phyloP scores from a whole-genome alignment of 2,888 invertebrate species.

The Harmothoe impar region DNA sequence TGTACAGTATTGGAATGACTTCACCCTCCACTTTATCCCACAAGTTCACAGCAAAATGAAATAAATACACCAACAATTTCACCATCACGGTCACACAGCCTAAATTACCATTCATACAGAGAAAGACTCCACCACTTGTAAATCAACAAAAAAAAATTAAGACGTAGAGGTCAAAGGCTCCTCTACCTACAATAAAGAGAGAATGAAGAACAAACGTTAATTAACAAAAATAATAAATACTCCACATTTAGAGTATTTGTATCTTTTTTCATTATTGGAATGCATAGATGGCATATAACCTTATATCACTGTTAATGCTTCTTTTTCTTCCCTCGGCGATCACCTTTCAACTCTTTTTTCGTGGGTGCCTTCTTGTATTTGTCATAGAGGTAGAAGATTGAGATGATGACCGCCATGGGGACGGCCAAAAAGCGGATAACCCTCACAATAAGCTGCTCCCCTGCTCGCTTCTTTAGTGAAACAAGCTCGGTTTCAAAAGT shows the following conservation, averaged over 20 bases:
- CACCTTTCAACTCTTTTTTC: constrained; percentile 42
- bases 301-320: neutral
- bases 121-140: too few relatives aligned
- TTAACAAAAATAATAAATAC: neutral
- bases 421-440: constrained; percentile 67
- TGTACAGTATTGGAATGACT: too few relatives aligned
- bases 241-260: neutral
- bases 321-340: constrained; percentile 65
- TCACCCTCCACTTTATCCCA: too few relatives aligned
- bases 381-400: constrained; percentile 70
- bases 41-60: too few relatives aligned
- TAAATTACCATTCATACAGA: too few relatives aligned
- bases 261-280: constrained; percentile 31
- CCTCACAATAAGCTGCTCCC: constrained; percentile 62
- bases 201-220: too few relatives aligned
- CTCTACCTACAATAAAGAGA: too few relatives aligned
- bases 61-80: too few relatives aligned
- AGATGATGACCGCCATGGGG: constrained; percentile 68
- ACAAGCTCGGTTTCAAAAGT: constrained; percentile 74
- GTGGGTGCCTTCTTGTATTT: constrained; percentile 69
- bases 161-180: too few relatives aligned
- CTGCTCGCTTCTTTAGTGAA: constrained; percentile 71
- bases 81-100: too few relatives aligned
- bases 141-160: too few relatives aligned
- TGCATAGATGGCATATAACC: constrained; percentile 35